A percentile compares a stretch with the other conserved stretches of the same genome.
phyloP scores from a whole-genome alignment of 1,140 invertebrate genomes.

The Monochamus saltuarius region DNA sequence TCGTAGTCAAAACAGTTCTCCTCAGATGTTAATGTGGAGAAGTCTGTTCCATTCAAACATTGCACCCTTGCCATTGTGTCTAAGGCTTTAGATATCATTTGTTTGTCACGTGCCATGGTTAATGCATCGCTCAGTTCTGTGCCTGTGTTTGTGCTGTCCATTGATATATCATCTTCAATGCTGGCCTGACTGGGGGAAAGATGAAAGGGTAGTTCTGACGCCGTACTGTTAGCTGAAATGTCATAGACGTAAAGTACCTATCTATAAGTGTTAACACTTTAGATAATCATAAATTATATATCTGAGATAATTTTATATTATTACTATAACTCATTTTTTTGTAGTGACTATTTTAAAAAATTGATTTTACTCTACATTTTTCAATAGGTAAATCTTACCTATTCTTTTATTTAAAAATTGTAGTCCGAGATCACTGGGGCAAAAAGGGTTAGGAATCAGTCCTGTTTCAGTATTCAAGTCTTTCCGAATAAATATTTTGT shows the following conservation, averaged over 20 bases:
- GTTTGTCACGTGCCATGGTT: constrained; percentile 65
- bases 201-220: constrained; percentile 38
- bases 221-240: constrained; percentile 27
- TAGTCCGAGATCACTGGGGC: constrained; percentile 42
- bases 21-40: constrained; percentile 31
- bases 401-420: constrained; percentile 44
- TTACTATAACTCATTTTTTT: neutral
- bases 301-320: neutral
- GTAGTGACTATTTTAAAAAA: too few species aligned
- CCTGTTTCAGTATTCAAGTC: constrained; percentile 47
- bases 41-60: constrained; percentile 45
- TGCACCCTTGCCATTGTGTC: constrained; percentile 69
- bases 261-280: neutral
- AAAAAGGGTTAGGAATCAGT: constrained; percentile 45
- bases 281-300: neutral
- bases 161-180: constrained; percentile 63
- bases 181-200: constrained; percentile 51
- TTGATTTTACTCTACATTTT: neutral
- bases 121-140: constrained; percentile 60
- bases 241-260: constrained; percentile 1
- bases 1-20: constrained; percentile 50
- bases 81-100: constrained; percentile 72
- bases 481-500: constrained; percentile 54
- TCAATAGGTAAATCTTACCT: constrained; percentile 31
- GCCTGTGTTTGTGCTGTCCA: constrained; percentile 58